Percentiles rank a stretch among this genome's conserved stretches.
These are phyloP conservation scores for Amphimallon solstitiale DNA, from an alignment of 2,888 invertebrate species.

Conservation along the genomic window DNA sequence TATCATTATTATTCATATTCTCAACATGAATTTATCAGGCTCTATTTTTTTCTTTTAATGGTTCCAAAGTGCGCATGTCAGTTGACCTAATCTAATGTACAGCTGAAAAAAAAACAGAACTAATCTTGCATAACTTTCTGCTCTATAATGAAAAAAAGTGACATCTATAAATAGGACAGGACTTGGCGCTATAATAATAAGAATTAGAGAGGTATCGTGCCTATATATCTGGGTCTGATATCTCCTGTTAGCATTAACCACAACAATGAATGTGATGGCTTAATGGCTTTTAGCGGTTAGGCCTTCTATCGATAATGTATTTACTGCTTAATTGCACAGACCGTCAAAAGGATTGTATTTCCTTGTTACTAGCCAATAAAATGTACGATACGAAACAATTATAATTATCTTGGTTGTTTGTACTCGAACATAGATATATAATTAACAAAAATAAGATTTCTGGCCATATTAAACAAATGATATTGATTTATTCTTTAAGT, in stretches of 20 bases:
- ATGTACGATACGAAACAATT: too few species aligned
- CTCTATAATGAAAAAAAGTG: not conserved
- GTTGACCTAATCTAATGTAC: constrained; percentile 13
- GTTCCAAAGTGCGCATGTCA: constrained; percentile 10
- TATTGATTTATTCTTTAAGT: too few species aligned
- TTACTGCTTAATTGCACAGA: not conserved
- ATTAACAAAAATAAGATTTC: too few species aligned
- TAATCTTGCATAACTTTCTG: not conserved
- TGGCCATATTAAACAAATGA: too few species aligned
- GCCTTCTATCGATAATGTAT: not conserved
- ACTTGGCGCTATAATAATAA: not conserved
- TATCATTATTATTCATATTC: constrained; percentile 27
- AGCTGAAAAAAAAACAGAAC: constrained; percentile 6
- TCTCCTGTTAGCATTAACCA: not conserved
- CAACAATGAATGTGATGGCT: not conserved
- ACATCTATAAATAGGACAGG: not conserved
- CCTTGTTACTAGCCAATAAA: too few species aligned
- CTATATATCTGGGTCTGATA: not conserved
- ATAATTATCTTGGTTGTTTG: too few species aligned
- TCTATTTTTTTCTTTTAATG: not conserved
- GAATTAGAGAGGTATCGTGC: not conserved
- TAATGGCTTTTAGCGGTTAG: not conserved
- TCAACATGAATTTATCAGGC: constrained; percentile 15
- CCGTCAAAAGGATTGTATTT: too few species aligned
- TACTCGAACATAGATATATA: too few species aligned